Evolutionary conservation across 2,113 vertebrate genomes (phyloP).

Genomic region (Takifugu bimaculatus): DNA sequence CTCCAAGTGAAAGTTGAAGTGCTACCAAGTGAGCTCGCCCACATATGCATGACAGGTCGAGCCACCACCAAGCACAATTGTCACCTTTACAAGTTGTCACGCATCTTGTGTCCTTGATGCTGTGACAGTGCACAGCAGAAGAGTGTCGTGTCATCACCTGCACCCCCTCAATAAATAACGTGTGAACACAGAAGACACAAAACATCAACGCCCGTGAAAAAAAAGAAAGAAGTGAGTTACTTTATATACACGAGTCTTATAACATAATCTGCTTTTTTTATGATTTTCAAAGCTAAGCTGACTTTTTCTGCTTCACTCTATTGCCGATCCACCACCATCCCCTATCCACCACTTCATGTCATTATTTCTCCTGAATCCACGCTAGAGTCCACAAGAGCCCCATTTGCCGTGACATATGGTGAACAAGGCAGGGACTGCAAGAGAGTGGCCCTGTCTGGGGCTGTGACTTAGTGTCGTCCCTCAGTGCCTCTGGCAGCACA

Average conservation of each 20-base stretch:
- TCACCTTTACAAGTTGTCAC: slow-evolving; percentile 66
- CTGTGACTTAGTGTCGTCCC: slow-evolving; percentile 74
- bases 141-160: slow-evolving; percentile 50
- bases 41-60: slow-evolving; percentile 58
- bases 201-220: slow-evolving; percentile 20
- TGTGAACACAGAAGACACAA: slow-evolving; percentile 29
- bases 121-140: slow-evolving; percentile 40
- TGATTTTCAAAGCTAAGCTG: slow-evolving; percentile 24
- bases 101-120: slow-evolving; percentile 54
- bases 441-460: slow-evolving; percentile 72
- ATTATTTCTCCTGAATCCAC: slow-evolving; percentile 33
- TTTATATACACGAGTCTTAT: slow-evolving; percentile 1
- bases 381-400: slow-evolving; percentile 59
- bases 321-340: slow-evolving; percentile 32
- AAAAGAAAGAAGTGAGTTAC: slow-evolving; percentile 4
- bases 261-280: slow-evolving; percentile 17
- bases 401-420: slow-evolving; percentile 68
- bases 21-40: slow-evolving; percentile 43
- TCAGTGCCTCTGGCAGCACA: slow-evolving; percentile 64
- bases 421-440: slow-evolving; percentile 60
- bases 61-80: slow-evolving; percentile 51
- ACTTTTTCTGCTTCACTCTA: slow-evolving; percentile 13
- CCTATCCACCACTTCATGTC: slow-evolving; percentile 41
- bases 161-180: slow-evolving; percentile 26
- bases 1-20: slow-evolving; percentile 27